Conservation (phyloP, 2,888 invertebrate species). For the Cyclophora albipunctata region DNA sequence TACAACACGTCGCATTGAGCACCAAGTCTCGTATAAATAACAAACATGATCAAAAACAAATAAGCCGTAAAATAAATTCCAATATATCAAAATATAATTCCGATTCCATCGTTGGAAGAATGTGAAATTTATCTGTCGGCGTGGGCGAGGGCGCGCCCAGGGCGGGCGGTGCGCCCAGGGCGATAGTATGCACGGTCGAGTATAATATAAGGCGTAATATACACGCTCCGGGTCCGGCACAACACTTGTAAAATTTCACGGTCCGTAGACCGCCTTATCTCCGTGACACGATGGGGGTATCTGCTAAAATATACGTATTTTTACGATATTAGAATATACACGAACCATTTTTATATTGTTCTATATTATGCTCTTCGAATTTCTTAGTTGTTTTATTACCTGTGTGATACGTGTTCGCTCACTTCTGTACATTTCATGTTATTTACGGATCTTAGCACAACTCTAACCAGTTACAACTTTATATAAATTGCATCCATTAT, state of each 20-base stretch:
- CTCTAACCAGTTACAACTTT: no score
- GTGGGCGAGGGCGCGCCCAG: not conserved
- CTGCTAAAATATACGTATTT: slow-evolving; percentile 18
- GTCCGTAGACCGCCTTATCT: slow-evolving; percentile 42
- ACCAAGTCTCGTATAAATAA: no score
- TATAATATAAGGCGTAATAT: slow-evolving; percentile 6
- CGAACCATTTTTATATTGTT: slow-evolving; percentile 8
- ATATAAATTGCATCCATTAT: no score
- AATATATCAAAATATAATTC: slow-evolving; percentile 13
- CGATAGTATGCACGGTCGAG: slow-evolving; percentile 14
- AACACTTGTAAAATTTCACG: slow-evolving; percentile 63
- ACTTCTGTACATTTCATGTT: no score
- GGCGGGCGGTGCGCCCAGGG: not conserved
- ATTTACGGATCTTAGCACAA: no score
- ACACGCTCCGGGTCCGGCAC: slow-evolving; percentile 17
- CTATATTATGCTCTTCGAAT: not conserved
- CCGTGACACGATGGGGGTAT: slow-evolving; percentile 26
- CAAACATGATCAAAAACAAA: no score
- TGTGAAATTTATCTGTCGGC: slow-evolving; percentile 12
- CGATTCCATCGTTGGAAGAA: slow-evolving; percentile 11
- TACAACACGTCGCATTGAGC: no score
- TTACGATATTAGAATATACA: slow-evolving; percentile 25
- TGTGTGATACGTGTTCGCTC: no score
- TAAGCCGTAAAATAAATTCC: not conserved
- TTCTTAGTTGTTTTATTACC: no score